Conservation (phyloP, 2,888 invertebrate species). For the Cyaniris semiargus region DNA sequence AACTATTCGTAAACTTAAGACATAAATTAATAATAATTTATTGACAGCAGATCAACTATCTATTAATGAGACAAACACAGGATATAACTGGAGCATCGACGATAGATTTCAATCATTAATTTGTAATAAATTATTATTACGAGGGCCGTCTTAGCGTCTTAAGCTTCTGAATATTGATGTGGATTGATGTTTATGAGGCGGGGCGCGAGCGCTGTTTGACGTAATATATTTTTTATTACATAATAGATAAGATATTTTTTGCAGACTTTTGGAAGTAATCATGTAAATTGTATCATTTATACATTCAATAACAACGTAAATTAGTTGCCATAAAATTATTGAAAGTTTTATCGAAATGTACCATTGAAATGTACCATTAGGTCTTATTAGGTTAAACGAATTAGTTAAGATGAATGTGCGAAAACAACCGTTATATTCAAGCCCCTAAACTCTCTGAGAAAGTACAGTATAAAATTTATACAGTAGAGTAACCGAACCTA, state of each 20-base stretch:
- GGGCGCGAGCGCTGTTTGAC: constrained; percentile 34
- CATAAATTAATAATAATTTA: background rate
- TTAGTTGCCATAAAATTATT: background rate
- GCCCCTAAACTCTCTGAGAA: background rate
- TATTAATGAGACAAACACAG: constrained; percentile 9
- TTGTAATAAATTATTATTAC: constrained; percentile 41
- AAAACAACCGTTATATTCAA: background rate
- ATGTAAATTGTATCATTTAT: background rate
- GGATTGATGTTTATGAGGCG: constrained; percentile 37
- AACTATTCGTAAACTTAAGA: background rate
- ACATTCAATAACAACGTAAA: background rate
- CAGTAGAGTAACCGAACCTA: too few relatives aligned
- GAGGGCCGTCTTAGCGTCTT: constrained; percentile 36
- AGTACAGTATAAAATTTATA: background rate
- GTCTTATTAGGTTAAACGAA: background rate
- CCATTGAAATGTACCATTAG: background rate
- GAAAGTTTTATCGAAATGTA: background rate
- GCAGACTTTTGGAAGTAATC: too few relatives aligned
- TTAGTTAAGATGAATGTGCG: background rate
- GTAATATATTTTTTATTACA: too few relatives aligned
- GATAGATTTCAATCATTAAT: constrained; percentile 39
- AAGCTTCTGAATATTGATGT: constrained; percentile 37
- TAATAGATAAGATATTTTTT: too few relatives aligned
- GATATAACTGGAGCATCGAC: constrained; percentile 26
- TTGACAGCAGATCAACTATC: background rate